Percentiles rank a stretch among this genome's conserved stretches.
These are phyloP conservation scores for Bungarus multicinctus DNA, from an alignment of 2,113 vertebrate genomes.

Conservation along the genomic window DNA sequence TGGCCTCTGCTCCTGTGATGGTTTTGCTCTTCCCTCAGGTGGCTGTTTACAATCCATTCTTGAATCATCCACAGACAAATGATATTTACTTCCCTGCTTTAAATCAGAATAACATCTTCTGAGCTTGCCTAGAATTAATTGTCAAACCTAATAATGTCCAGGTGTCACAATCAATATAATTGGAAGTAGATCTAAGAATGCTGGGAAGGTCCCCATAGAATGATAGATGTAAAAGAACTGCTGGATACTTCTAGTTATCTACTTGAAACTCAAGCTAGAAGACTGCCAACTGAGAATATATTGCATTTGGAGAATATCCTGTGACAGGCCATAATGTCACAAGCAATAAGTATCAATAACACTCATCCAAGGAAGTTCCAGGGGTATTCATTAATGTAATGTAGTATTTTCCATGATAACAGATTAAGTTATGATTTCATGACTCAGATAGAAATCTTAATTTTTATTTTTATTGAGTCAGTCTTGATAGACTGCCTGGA, in stretches of 20 bases:
- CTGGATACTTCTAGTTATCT: slow-evolving; percentile 18
- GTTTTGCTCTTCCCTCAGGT: neutral
- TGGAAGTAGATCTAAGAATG: slow-evolving; percentile 6
- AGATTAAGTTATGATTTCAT: slow-evolving; percentile 29
- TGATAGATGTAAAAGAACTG: neutral
- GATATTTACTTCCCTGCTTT: neutral
- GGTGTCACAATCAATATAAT: slow-evolving; percentile 22
- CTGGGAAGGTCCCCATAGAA: slow-evolving; percentile 7
- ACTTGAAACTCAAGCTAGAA: slow-evolving; percentile 3
- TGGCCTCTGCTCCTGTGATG: neutral
- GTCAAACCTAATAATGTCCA: neutral
- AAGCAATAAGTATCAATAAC: slow-evolving; percentile 29
- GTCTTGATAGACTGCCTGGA: neutral
- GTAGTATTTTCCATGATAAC: slow-evolving; percentile 32
- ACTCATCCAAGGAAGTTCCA: slow-evolving; percentile 43
- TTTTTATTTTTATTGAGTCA: neutral
- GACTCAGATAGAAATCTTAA: slow-evolving; percentile 12
- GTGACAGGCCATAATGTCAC: slow-evolving; percentile 33
- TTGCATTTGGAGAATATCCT: neutral
- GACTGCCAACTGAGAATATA: slow-evolving; percentile 21
- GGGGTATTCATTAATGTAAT: slow-evolving; percentile 24
- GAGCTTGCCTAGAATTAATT: slow-evolving; percentile 2
- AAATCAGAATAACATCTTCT: neutral
- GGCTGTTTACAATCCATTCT: neutral
- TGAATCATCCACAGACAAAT: neutral